Evolutionary conservation across 1,140 invertebrate genomes (phyloP), one percentile per base, ranked within the genome.

Genomic region (Drosophila sulfurigaster): DNA sequence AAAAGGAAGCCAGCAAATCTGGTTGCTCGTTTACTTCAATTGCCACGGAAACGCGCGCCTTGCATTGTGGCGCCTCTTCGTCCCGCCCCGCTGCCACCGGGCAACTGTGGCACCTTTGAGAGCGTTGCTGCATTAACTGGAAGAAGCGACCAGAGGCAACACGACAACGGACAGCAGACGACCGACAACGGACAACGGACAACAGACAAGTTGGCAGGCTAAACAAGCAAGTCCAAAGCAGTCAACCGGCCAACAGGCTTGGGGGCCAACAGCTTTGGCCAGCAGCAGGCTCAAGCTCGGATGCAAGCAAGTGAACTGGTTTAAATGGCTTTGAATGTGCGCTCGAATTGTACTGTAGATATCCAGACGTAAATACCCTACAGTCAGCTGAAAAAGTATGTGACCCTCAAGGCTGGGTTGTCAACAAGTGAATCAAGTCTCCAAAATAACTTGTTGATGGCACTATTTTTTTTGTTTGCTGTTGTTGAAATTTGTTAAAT

Each of bases 1-100:
- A 58, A 71, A 75, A 75, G 73, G 73, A 75, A 75, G 52, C 73
- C 13, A 25, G 71, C 63, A 51, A 64, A 46, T 80, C 54, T 75
- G 78, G 58, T 59, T 75, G 45, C 25, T 43, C 13, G 62, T 65
- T 59, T 52, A 52, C 78, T 56, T 69, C 75, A 79, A 86, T 87
- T 79, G 76, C 81, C 82, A 79, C 83, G 82, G 82, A 86, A 86
- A 88, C 73, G 79, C 78, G 64, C 11, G 20, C 20, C 20, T 25
- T n/a, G n/a, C 30, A 8, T 32, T 32, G 30, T 38, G 35, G 10
- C 41, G n/a, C 41, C 41, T 1, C 35, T 7, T 10, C 10, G 35
- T 7, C 6, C 35, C 10, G 35, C 35, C 0, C 7, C 0, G 2
- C 20, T 38, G 35, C 70, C 70, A 43, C 64, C 70, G 54, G 43